Evolutionary conservation across 2,888 invertebrate genomes (phyloP).

Genomic region (Dryadula phaetusa): DNA sequence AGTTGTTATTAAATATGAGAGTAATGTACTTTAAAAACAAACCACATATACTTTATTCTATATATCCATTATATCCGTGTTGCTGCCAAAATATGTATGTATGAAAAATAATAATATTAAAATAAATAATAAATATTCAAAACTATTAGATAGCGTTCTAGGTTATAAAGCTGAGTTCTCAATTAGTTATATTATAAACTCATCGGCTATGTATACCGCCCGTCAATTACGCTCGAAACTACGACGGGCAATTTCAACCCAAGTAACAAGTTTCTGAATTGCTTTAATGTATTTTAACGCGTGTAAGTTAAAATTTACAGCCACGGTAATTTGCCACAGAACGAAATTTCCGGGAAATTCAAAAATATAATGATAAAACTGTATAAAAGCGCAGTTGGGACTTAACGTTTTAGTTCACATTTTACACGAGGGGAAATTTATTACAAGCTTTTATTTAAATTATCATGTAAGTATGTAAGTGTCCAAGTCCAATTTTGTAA

Average conservation of each 20-base stretch:
- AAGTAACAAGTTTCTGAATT: constrained; percentile 32
- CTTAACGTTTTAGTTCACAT: background rate
- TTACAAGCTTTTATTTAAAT: too few species aligned
- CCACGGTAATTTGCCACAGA: background rate
- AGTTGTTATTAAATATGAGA: too few species aligned
- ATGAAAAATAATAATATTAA: too few species aligned
- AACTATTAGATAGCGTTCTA: constrained; percentile 12
- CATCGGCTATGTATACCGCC: constrained; percentile 24
- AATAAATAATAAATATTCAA: background rate
- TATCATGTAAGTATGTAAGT: too few species aligned
- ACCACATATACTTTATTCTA: too few species aligned
- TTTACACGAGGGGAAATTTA: background rate
- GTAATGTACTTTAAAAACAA: too few species aligned
- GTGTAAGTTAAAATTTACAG: constrained; percentile 9
- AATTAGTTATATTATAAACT: constrained; percentile 36
- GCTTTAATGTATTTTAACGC: constrained; percentile 10
- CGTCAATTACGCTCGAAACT: constrained; percentile 33
- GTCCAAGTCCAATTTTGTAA: too few species aligned
- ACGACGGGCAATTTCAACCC: constrained; percentile 31
- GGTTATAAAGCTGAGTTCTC: constrained; percentile 15
- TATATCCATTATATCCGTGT: too few species aligned
- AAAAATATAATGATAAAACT: background rate
- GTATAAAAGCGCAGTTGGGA: background rate
- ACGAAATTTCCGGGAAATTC: background rate
- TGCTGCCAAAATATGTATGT: too few species aligned